phyloP scores from a whole-genome alignment of 2,113 vertebrate species.

The Felis chaus region DNA sequence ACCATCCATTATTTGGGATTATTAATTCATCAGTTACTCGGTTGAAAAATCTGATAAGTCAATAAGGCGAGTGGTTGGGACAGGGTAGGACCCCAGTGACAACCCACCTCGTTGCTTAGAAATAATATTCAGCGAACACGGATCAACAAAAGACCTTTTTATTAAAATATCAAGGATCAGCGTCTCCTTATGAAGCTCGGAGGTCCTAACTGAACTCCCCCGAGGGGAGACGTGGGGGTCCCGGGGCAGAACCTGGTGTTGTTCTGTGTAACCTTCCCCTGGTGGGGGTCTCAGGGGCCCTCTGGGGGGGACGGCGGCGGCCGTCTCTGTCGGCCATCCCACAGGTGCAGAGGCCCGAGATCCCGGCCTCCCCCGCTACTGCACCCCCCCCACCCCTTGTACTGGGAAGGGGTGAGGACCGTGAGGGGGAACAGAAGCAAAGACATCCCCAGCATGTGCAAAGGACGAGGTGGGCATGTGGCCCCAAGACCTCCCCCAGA shows the following conservation, averaged over 20 bases:
- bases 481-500: accelerated
- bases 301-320: accelerated
- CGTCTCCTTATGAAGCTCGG: neutral
- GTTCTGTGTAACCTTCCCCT: neutral
- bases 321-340: accelerated
- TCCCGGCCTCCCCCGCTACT: no score
- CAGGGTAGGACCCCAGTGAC: neutral
- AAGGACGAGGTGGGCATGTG: accelerated
- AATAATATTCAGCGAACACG: neutral
- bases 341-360: no score
- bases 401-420: accelerated
- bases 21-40: conserved; percentile 62
- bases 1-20: conserved; percentile 51
- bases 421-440: accelerated
- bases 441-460: accelerated
- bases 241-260: accelerated
- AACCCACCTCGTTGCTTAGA: neutral
- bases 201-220: accelerated
- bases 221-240: accelerated
- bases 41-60: conserved; percentile 20
- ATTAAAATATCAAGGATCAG: neutral
- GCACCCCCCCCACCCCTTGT: no score
- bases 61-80: neutral
- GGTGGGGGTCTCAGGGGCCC: accelerated
- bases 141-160: neutral